Evolutionary conservation across 2,797 vertebrate genomes (phyloP).

Genomic region (Lepilemur septentrionalis): DNA sequence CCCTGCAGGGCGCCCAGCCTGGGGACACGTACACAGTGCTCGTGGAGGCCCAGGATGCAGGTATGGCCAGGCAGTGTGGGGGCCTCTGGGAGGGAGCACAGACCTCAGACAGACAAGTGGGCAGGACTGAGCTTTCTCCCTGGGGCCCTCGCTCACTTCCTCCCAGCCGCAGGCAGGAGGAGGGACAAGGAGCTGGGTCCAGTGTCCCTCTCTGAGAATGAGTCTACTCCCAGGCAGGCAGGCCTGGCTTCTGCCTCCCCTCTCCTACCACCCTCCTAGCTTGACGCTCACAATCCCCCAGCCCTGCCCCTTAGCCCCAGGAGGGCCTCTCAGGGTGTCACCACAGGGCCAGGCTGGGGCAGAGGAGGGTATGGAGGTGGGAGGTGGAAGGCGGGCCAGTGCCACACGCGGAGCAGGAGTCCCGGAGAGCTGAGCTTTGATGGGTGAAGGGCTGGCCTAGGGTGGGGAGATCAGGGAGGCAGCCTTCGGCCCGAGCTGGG

Average conservation of each 20-base stretch:
- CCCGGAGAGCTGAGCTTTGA: not conserved
- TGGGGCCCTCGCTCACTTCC: not conserved
- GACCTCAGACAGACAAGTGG: not conserved
- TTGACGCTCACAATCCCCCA: not conserved
- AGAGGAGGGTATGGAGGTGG: not conserved
- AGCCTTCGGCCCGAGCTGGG: not conserved
- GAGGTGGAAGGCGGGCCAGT: not conserved
- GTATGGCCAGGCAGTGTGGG: conserved; percentile 77
- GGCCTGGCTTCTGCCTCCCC: not conserved
- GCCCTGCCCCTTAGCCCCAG: not conserved
- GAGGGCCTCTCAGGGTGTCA: not conserved
- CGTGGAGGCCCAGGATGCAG: conserved; percentile 87
- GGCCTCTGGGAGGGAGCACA: not conserved
- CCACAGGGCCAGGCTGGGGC: not conserved
- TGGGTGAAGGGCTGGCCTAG: not conserved
- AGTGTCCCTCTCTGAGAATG: not conserved
- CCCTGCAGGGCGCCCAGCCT: conserved; percentile 85
- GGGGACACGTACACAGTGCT: conserved; percentile 90
- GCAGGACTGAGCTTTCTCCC: not conserved
- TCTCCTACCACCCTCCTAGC: not conserved
- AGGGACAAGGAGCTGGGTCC: not conserved
- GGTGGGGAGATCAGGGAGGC: not conserved
- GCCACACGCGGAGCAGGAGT: not conserved
- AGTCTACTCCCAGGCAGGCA: not conserved
- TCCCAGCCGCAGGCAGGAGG: not conserved